These are phyloP conservation scores for Nylanderia fulva DNA, from an alignment of 1,140 invertebrate genomes.

Conservation along the genomic window DNA sequence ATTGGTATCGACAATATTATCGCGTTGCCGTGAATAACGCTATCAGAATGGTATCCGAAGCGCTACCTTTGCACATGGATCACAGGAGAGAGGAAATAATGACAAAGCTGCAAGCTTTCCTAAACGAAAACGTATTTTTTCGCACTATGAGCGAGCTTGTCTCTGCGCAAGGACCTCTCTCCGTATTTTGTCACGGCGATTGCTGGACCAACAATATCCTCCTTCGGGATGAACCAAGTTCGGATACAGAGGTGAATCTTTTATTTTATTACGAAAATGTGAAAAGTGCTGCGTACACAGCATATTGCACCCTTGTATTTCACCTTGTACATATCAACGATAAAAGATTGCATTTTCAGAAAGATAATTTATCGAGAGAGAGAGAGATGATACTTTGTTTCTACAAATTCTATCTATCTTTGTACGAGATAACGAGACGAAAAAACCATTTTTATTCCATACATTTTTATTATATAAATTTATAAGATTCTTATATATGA, in stretches of 20 bases:
- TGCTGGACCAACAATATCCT: slow-evolving; percentile 92
- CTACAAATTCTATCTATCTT: not conserved
- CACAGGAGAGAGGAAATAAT: slow-evolving; percentile 87
- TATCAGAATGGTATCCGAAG: slow-evolving; percentile 88
- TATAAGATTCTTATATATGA: slow-evolving; percentile 67
- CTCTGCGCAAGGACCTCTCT: slow-evolving; percentile 87
- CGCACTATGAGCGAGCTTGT: slow-evolving; percentile 89
- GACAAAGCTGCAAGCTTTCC: slow-evolving; percentile 87
- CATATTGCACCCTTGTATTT: slow-evolving; percentile 19
- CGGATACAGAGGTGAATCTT: slow-evolving; percentile 85
- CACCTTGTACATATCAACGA: slow-evolving; percentile 5
- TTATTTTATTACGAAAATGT: slow-evolving; percentile 50
- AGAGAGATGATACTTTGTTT: not conserved
- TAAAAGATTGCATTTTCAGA: slow-evolving; percentile 12
- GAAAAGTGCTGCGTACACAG: not conserved
- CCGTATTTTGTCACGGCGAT: slow-evolving; percentile 91
- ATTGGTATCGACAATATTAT: slow-evolving; percentile 91
- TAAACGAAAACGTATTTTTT: slow-evolving; percentile 89
- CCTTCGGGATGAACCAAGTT: slow-evolving; percentile 85
- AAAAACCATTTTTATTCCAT: slow-evolving; percentile 44
- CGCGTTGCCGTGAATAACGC: slow-evolving; percentile 88
- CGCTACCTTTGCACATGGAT: slow-evolving; percentile 84
- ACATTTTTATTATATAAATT: slow-evolving; percentile 72
- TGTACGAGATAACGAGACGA: slow-evolving; percentile 11
- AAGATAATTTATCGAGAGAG: slow-evolving; percentile 7